Conservation (phyloP, 2,797 vertebrate genomes). For the Nyctibius grandis region DNA sequence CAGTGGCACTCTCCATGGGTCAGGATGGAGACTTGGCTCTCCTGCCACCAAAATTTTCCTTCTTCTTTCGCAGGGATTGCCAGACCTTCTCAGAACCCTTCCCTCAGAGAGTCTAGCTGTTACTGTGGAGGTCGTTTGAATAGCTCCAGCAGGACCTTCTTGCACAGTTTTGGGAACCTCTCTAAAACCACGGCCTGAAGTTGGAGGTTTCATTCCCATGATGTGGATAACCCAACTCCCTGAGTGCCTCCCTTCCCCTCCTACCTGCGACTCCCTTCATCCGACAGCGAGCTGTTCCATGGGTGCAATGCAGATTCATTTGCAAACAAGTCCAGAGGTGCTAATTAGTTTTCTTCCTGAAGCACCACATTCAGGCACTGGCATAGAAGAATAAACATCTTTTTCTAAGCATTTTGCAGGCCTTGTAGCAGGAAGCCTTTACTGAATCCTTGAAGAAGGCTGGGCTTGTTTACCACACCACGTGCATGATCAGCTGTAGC, state of each 20-base stretch:
- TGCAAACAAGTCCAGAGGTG: neutral
- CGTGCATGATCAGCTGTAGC: accelerated
- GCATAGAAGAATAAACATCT: neutral
- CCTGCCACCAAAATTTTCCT: neutral
- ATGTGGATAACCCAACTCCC: neutral
- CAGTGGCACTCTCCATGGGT: accelerated
- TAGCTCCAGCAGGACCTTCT: neutral
- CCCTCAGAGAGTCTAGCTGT: neutral
- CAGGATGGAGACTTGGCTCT: neutral
- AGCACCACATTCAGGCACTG: neutral
- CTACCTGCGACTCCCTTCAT: accelerated
- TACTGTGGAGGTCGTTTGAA: neutral
- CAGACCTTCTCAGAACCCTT: neutral
- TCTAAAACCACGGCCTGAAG: neutral
- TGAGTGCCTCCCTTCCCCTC: neutral
- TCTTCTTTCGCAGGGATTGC: neutral
- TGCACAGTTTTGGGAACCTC: neutral
- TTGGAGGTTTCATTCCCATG: neutral
- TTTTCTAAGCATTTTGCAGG: neutral
- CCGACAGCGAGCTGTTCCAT: neutral
- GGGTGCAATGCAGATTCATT: neutral
- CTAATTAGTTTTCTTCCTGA: neutral
- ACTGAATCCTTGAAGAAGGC: neutral
- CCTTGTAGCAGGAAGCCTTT: neutral
- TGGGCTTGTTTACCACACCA: neutral